Conservation (phyloP, 2,888 invertebrate species). For the Limenitis arthemis region DNA sequence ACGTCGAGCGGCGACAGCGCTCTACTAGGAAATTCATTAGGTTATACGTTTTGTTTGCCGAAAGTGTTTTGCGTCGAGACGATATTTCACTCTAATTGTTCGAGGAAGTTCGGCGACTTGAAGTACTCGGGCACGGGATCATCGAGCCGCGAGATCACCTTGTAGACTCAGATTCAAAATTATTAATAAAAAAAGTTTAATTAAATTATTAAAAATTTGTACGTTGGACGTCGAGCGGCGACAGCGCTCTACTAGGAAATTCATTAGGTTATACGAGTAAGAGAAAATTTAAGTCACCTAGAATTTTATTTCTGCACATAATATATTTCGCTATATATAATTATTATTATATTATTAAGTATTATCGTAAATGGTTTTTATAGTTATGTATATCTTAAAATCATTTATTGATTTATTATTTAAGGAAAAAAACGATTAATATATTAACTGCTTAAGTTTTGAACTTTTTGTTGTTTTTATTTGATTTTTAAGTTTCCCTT, state of each 20-base stretch:
- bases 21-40: conserved; percentile 70
- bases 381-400: conserved; percentile 72
- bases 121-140: conserved; percentile 99
- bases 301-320: conserved; percentile 73
- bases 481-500: conserved; percentile 43
- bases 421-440: conserved; percentile 71
- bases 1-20: conserved; percentile 57
- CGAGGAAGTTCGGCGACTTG: conserved; percentile 99
- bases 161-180: conserved; percentile 89
- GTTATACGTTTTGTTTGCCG: conserved; percentile 58
- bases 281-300: conserved; percentile 72
- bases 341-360: conserved; percentile 72
- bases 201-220: conserved; percentile 62
- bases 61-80: conserved; percentile 49
- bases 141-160: conserved; percentile 98
- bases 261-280: conserved; percentile 69
- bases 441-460: conserved; percentile 73
- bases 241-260: conserved; percentile 65
- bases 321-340: conserved; percentile 73
- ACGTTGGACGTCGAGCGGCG: conserved; percentile 60
- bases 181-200: conserved; percentile 66
- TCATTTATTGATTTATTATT: conserved; percentile 71
- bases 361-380: conserved; percentile 72
- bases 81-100: conserved; percentile 89
- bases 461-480: conserved; percentile 65